Conservation (phyloP, 2,113 vertebrate species). For the Aptenodytes forsteri region DNA sequence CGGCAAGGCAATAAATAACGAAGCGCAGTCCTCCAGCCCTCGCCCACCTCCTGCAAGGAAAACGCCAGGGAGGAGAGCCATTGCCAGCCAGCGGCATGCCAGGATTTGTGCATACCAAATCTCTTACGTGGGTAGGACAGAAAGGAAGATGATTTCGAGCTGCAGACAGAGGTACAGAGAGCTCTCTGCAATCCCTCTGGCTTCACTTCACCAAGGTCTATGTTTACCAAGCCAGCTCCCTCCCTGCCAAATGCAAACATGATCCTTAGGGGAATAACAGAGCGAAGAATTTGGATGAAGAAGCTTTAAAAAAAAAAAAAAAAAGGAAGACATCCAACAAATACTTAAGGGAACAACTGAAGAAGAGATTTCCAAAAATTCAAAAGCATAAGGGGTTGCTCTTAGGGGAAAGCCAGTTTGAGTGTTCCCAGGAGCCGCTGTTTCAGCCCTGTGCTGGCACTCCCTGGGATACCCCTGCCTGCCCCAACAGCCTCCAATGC, state of each 20-base stretch:
- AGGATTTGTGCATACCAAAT: background rate
- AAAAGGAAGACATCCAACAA: background rate
- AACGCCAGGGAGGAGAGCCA: accelerated
- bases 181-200: background rate
- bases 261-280: background rate
- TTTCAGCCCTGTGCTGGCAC: background rate
- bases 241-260: conserved; percentile 38
- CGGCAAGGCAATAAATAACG: background rate
- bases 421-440: background rate
- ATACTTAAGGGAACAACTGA: background rate
- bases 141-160: background rate
- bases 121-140: background rate
- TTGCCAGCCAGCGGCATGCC: background rate
- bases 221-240: conserved; percentile 18
- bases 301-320: background rate
- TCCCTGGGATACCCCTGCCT: background rate
- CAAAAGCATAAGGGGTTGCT: background rate
- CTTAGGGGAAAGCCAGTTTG: background rate
- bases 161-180: background rate
- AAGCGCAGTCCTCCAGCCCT: background rate
- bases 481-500: background rate
- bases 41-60: background rate
- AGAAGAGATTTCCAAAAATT: background rate
- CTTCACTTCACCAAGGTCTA: background rate
- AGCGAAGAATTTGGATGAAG: background rate